A percentile compares a stretch with the other conserved stretches of the same genome.
phyloP scores from a whole-genome alignment of 2,888 invertebrate genomes.

The Drosophila phalerata region DNA sequence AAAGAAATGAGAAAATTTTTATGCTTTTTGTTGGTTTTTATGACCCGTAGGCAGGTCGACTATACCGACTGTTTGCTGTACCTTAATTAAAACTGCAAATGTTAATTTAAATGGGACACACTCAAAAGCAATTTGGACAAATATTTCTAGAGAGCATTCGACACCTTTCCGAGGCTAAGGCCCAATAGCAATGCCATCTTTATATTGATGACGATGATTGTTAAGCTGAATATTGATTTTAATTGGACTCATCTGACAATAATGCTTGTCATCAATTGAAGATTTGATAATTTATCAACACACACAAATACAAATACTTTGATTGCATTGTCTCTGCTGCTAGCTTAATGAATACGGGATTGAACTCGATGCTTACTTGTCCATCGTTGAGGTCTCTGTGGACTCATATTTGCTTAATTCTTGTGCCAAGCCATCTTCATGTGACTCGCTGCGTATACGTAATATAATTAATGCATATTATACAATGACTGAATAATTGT shows the following conservation, averaged over 20 bases:
- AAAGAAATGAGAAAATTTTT: slow-evolving; percentile 24
- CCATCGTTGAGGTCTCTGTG: slow-evolving; percentile 16
- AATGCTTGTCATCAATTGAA: slow-evolving; percentile 54
- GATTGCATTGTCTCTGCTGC: slow-evolving; percentile 58
- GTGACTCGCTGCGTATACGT: slow-evolving; percentile 29
- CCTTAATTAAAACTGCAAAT: slow-evolving; percentile 74
- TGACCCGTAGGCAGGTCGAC: slow-evolving; percentile 20
- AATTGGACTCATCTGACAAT: slow-evolving; percentile 62
- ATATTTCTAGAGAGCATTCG: slow-evolving; percentile 21
- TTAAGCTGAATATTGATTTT: slow-evolving; percentile 57
- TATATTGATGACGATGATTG: slow-evolving; percentile 27
- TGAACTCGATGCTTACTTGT: slow-evolving; percentile 21
- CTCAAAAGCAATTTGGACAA: slow-evolving; percentile 3
- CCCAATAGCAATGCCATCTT: slow-evolving; percentile 13
- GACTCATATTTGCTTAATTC: slow-evolving; percentile 17
- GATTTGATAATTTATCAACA: slow-evolving; percentile 37
- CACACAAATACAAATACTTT: slow-evolving; percentile 34
- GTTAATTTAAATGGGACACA: slow-evolving; percentile 45
- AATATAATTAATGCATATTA: slow-evolving; percentile 34
- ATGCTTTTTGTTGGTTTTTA: slow-evolving; percentile 38
- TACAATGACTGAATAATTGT: slow-evolving; percentile 16
- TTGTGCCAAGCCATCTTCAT: slow-evolving; percentile 7
- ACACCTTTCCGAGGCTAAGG: slow-evolving; percentile 32
- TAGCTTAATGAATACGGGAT: slow-evolving; percentile 34
- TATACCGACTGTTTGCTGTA: slow-evolving; percentile 16